phyloP scores from a whole-genome alignment of 2,113 vertebrate genomes.

The Taurulus bubalis region DNA sequence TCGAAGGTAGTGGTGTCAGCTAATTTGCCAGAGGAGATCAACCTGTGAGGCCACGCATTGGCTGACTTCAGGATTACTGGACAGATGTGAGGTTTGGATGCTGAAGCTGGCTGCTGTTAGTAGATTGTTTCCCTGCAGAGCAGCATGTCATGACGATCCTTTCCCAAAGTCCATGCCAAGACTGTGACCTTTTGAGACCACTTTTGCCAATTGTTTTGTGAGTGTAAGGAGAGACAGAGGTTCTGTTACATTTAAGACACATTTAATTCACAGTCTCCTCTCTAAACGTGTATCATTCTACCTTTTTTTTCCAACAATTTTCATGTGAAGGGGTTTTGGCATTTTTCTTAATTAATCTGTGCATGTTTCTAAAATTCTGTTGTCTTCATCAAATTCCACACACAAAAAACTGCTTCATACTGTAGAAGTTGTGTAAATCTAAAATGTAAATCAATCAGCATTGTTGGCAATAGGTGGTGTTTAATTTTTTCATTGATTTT shows the following conservation, averaged over 20 bases:
- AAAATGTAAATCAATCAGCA: too few relatives aligned
- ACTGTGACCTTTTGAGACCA: constrained; percentile 46
- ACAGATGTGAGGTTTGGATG: constrained; percentile 8
- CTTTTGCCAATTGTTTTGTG: constrained; percentile 38
- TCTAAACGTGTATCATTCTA: not conserved
- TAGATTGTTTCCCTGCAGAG: constrained; percentile 21
- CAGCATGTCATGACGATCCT: not conserved
- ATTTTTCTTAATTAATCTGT: not conserved
- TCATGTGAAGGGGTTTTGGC: not conserved
- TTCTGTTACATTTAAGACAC: constrained; percentile 1
- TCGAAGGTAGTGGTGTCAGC: constrained; percentile 48
- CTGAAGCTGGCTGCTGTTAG: constrained; percentile 23
- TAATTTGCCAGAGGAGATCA: constrained; percentile 54
- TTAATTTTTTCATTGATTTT: not conserved
- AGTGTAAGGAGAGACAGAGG: constrained; percentile 23
- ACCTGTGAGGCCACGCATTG: constrained; percentile 26
- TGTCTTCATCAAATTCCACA: not conserved
- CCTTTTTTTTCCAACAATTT: not conserved
- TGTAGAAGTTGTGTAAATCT: not conserved
- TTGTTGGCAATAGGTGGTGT: not conserved
- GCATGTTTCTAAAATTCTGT: not conserved
- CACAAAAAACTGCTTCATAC: not conserved
- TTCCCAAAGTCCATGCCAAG: not conserved
- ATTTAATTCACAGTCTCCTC: not conserved
- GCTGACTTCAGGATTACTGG: constrained; percentile 39